phyloP scores from a whole-genome alignment of 2,113 vertebrate genomes.

The Corydoras maculifer region DNA sequence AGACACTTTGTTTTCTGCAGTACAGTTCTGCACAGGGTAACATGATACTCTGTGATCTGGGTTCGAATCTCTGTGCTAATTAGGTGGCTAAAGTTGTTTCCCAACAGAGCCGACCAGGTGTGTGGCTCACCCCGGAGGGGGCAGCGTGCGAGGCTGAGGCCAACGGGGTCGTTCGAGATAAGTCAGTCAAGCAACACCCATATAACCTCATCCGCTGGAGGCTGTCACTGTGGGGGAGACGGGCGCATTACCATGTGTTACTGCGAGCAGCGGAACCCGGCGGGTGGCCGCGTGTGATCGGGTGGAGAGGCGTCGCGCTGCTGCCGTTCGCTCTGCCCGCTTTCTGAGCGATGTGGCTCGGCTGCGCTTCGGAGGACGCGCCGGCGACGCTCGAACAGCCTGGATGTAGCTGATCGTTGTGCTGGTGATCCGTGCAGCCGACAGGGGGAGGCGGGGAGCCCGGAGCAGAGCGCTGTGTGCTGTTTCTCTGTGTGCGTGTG shows the following conservation, averaged over 20 bases:
- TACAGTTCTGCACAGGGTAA: neutral
- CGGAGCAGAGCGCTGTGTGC: constrained; percentile 54
- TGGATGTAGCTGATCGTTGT: constrained; percentile 65
- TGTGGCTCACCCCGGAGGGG: constrained; percentile 8
- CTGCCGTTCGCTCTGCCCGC: constrained; percentile 13
- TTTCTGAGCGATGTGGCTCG: constrained; percentile 36
- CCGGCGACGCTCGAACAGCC: constrained; percentile 24
- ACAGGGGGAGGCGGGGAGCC: constrained; percentile 62
- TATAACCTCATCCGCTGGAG: constrained; percentile 24
- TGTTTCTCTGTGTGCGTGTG: constrained; percentile 44
- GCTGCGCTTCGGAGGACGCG: constrained; percentile 9
- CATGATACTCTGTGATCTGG: neutral
- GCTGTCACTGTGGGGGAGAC: constrained; percentile 4
- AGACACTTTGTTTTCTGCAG: neutral
- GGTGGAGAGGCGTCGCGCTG: neutral
- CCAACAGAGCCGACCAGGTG: constrained; percentile 26
- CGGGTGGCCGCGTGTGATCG: neutral
- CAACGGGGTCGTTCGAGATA: constrained; percentile 34
- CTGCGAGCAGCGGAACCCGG: constrained; percentile 5
- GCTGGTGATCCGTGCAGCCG: constrained; percentile 55
- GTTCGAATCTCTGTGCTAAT: neutral
- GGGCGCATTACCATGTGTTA: neutral
- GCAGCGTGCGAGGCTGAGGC: constrained; percentile 35
- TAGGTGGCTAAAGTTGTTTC: neutral
- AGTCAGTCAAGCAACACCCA: constrained; percentile 39